Percentiles rank a stretch among this genome's conserved stretches.
Evolutionary conservation across 2,797 vertebrate species (phyloP).

Genomic region (Lates japonicus): DNA sequence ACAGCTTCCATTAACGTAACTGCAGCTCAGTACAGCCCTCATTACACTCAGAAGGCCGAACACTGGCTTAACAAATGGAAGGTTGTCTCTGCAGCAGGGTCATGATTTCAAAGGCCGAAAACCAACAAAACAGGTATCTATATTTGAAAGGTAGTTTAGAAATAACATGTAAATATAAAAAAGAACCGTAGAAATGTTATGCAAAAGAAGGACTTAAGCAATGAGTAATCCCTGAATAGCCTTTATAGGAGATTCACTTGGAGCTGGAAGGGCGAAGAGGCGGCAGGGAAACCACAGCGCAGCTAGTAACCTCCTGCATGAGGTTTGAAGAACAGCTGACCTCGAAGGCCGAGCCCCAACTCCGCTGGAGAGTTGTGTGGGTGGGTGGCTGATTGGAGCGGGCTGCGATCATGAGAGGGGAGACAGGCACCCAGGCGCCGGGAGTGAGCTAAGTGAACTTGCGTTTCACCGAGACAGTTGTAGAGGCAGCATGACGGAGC

Average conservation of each 20-base stretch:
- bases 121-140: too few relatives aligned
- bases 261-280: conserved; percentile 54
- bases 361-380: conserved; percentile 67
- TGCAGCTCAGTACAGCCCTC: conserved; percentile 25
- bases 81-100: conserved; percentile 13
- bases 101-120: conserved; percentile 38
- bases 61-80: conserved; percentile 33
- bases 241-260: conserved; percentile 33
- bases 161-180: conserved; percentile 42
- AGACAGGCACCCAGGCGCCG: conserved; percentile 51
- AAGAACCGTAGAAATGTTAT: conserved; percentile 65
- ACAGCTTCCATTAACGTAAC: conserved; percentile 25
- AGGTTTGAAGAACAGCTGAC: conserved; percentile 79
- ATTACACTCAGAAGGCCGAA: conserved; percentile 47
- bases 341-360: conserved; percentile 69
- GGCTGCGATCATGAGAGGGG: conserved; percentile 55
- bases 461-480: conserved; percentile 42
- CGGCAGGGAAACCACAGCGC: conserved; percentile 75
- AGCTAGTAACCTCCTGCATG: conserved; percentile 65
- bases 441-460: conserved; percentile 57
- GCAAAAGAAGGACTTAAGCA: conserved; percentile 53
- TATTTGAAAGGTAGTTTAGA: conserved; percentile 26
- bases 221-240: conserved; percentile 56
- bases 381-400: conserved; percentile 68
- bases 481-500: conserved; percentile 32